phyloP scores from a whole-genome alignment of 2,888 invertebrate genomes.

The Drosophila falleni region DNA sequence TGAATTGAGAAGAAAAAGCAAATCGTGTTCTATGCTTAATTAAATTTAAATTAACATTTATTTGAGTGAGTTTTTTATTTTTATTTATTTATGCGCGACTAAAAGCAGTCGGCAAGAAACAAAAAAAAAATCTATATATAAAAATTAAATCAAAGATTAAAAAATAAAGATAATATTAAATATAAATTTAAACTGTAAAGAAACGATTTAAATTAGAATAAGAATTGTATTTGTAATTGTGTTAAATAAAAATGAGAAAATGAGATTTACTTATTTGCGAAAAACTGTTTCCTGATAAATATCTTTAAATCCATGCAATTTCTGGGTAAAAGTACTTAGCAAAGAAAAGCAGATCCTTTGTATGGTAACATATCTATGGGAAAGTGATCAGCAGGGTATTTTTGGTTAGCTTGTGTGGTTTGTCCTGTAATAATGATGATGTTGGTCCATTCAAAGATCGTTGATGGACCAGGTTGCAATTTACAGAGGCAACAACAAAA shows the following conservation, averaged over 20 bases:
- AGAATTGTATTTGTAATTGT: neutral
- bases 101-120: too few relatives aligned
- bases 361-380: neutral
- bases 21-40: too few relatives aligned
- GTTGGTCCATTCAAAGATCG: conserved; percentile 45
- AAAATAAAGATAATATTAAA: too few relatives aligned
- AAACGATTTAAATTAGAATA: too few relatives aligned
- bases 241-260: neutral
- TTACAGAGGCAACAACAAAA: conserved; percentile 12
- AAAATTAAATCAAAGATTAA: too few relatives aligned
- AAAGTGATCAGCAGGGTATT: conserved; percentile 1
- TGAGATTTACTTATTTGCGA: neutral
- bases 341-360: neutral
- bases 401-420: conserved; percentile 7
- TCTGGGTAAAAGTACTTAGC: conserved; percentile 2
- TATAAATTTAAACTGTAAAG: too few relatives aligned
- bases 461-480: conserved; percentile 26
- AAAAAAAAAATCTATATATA: too few relatives aligned
- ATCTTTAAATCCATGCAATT: conserved; percentile 6
- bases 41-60: too few relatives aligned
- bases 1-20: neutral
- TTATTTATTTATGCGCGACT: too few relatives aligned
- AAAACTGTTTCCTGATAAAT: neutral
- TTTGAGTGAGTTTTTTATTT: neutral
- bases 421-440: conserved; percentile 29